Conservation (phyloP, 2,888 invertebrate species). For the Acanthoscelides obtectus region DNA sequence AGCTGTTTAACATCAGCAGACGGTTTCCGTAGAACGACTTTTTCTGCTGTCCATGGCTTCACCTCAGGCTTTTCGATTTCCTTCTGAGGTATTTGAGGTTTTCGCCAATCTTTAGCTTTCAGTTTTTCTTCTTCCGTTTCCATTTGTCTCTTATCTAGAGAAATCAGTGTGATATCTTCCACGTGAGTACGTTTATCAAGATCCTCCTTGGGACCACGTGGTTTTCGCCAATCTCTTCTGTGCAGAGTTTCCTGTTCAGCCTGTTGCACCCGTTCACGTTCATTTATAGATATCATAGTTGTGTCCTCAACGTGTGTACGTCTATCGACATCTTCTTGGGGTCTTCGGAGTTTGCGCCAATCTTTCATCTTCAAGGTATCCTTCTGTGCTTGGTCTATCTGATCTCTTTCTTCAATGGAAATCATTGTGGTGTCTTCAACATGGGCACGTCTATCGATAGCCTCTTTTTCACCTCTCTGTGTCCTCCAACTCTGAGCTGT, state of each 20-base stretch:
- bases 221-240: conserved; percentile 39
- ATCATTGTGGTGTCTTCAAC: conserved; percentile 1
- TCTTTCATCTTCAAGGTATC: conserved; percentile 4
- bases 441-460: conserved; percentile 15
- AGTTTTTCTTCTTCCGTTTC: conserved; percentile 18
- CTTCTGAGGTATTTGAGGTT: conserved; percentile 20
- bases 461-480: conserved; percentile 36
- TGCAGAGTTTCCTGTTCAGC: conserved; percentile 23
- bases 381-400: conserved; percentile 10
- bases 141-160: conserved; percentile 35
- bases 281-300: conserved; percentile 28
- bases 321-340: conserved; percentile 6
- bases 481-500: not conserved
- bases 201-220: conserved; percentile 41
- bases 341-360: conserved; percentile 11
- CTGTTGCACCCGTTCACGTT: conserved; percentile 21
- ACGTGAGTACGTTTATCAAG: conserved; percentile 26
- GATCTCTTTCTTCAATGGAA: conserved; percentile 2
- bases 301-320: conserved; percentile 31
- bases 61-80: conserved; percentile 1
- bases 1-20: not conserved
- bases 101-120: conserved; percentile 12
- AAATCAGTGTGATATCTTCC: conserved; percentile 36
- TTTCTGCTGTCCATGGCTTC: conserved; percentile 1
- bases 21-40: not conserved